These are phyloP conservation scores for Cydia amplana DNA, from an alignment of 1,140 invertebrate genomes.

Conservation along the genomic window DNA sequence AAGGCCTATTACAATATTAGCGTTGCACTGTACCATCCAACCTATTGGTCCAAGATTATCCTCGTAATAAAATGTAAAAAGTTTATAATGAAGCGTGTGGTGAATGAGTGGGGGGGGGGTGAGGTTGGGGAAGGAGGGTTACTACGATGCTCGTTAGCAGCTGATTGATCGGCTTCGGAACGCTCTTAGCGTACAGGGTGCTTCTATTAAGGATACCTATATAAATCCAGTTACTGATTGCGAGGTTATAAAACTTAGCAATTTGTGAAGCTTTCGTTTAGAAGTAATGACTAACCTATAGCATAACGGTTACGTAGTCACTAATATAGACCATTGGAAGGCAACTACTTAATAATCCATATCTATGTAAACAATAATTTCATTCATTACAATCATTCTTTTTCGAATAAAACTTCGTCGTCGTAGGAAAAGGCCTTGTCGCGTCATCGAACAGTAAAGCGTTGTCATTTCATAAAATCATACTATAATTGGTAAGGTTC, in stretches of 20 bases:
- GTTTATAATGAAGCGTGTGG: slow-evolving; percentile 32
- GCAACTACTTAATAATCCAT: no score
- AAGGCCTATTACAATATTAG: background rate
- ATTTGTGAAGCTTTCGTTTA: background rate
- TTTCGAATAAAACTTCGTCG: no score
- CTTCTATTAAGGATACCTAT: slow-evolving; percentile 26
- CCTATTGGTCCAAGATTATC: background rate
- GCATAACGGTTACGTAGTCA: no score
- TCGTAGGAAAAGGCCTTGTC: no score
- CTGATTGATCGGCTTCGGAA: slow-evolving; percentile 73
- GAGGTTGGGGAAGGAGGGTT: slow-evolving; percentile 42
- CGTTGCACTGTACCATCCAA: background rate
- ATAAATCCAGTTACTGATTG: background rate
- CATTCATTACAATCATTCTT: no score
- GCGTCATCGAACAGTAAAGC: no score
- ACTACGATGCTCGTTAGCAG: slow-evolving; percentile 68
- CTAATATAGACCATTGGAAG: no score
- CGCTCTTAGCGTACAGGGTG: slow-evolving; percentile 57
- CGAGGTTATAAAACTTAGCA: background rate
- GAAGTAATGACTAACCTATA: background rate
- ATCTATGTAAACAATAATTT: no score
- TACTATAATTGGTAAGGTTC: no score
- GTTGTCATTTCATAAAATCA: background rate
- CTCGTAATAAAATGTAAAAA: slow-evolving; percentile 26
- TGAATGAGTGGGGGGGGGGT: slow-evolving; percentile 32